Evolutionary conservation across 2,888 invertebrate genomes (phyloP).

Genomic region (Dusona sp.): DNA sequence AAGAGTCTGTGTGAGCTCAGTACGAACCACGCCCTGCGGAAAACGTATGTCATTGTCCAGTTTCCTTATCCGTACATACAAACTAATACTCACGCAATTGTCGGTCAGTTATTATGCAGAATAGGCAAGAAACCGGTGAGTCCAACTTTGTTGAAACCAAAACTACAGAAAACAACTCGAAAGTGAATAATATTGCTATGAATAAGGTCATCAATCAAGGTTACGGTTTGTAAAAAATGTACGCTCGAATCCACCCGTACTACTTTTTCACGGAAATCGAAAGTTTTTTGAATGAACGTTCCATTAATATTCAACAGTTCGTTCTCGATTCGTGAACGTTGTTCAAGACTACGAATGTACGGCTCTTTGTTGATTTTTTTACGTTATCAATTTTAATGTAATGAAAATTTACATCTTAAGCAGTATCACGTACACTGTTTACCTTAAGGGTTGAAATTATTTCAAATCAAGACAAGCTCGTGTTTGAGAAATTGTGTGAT

Average conservation of each 20-base stretch:
- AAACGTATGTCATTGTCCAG: slow-evolving; percentile 62
- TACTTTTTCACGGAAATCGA: neutral
- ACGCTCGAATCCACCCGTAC: neutral
- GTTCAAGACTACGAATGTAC: neutral
- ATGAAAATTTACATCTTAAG: neutral
- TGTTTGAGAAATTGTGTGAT: neutral
- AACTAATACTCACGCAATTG: slow-evolving; percentile 24
- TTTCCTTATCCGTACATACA: slow-evolving; percentile 23
- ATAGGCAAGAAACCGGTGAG: slow-evolving; percentile 21
- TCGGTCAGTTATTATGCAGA: slow-evolving; percentile 57
- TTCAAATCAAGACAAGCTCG: neutral
- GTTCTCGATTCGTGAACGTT: neutral
- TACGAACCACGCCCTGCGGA: slow-evolving; percentile 63
- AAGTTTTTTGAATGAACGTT: slow-evolving; percentile 7
- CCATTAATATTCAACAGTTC: slow-evolving; percentile 4
- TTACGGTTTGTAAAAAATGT: neutral
- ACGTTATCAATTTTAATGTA: neutral
- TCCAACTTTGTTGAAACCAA: slow-evolving; percentile 27
- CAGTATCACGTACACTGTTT: neutral
- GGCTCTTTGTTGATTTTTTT: neutral
- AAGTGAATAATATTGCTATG: slow-evolving; percentile 15
- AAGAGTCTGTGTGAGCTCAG: slow-evolving; percentile 50
- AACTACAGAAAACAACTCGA: slow-evolving; percentile 22
- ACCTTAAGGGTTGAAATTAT: too few species aligned
- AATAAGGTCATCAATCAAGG: slow-evolving; percentile 8